Base-by-base conservation (phyloP, 2,113 vertebrate genomes). In the Trogon melanurus region DNA sequence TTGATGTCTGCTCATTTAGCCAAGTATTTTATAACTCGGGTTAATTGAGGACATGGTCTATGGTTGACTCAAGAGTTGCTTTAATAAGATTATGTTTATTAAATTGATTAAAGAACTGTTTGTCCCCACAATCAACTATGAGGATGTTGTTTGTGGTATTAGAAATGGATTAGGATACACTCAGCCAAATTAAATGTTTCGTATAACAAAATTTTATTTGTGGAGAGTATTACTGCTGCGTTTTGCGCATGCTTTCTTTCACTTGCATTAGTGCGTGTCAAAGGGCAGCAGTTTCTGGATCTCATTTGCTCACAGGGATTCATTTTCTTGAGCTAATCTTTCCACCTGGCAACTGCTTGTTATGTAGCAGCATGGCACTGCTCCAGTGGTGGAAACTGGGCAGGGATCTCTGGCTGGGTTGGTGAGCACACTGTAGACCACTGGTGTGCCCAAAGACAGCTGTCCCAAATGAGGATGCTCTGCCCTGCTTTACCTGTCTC, bases 81-180 rank as follows among this genome's bases (percentile, higher is more conserved):
- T 95, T 96, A 95, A 91, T 93, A 95, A 95, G 90, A 92, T 95
- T 94, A 82, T 79, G 66, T 94, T 94, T 97, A 95, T 91, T 94
- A 92, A 94, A 93, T 81, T 92, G 79, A 94, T 97, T 95, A 91
- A 97, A 94, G 51, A 94, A 81, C 60, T 89, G 75, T 95, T 95
- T 93, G 84, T 92, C 61, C 62, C 47, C 34, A 79, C 92, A 91
- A 94, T 88, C 11, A 1, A 94, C 71, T 64, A 89, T 56, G 54
- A 97, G 69, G 95, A 85, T 86, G 45, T 72, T 95, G 65, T 95
- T 88, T 91, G 47, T 83, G 41, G 51, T 89, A 85, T 97, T 96
- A 96, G 86, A 96, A 97, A 93, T 45, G 56, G 65, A 96, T 89
- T 87, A 89, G 91, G 85, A 88, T 58, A 60, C 30, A 81, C 67